A percentile compares a stretch with the other conserved stretches of the same genome.
Evolutionary conservation across 2,888 invertebrate genomes (phyloP).

Genomic region (Marronus borbonicus): DNA sequence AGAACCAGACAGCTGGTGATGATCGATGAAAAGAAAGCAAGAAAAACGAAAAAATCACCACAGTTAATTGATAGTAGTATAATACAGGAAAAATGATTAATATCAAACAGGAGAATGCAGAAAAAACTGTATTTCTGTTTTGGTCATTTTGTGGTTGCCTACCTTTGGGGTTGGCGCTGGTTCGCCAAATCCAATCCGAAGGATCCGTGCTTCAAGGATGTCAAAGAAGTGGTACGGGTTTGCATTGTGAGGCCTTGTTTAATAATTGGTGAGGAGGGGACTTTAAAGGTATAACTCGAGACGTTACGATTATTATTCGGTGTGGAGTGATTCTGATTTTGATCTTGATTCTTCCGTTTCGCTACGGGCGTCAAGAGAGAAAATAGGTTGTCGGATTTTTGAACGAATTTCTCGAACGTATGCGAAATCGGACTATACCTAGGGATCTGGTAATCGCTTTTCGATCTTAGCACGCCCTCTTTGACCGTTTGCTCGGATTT

Average conservation of each 20-base stretch:
- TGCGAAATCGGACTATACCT: conserved; percentile 54
- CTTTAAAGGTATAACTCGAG: conserved; percentile 60
- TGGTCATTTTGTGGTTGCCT: conserved; percentile 27
- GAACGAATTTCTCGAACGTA: conserved; percentile 60
- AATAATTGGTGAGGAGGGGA: conserved; percentile 61
- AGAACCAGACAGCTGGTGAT: not conserved
- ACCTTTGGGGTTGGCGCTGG: conserved; percentile 33
- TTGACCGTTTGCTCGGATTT: conserved; percentile 15
- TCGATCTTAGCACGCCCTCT: conserved; percentile 65
- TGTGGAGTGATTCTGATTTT: conserved; percentile 59
- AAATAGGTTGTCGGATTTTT: conserved; percentile 70
- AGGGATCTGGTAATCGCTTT: conserved; percentile 68
- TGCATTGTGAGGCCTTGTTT: conserved; percentile 61
- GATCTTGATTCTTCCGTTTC: conserved; percentile 65
- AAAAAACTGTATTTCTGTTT: conserved; percentile 24
- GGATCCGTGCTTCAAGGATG: conserved; percentile 63
- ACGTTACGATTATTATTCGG: conserved; percentile 56
- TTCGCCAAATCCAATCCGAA: conserved; percentile 37
- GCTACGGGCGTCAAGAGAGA: conserved; percentile 76
- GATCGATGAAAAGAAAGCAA: conserved; percentile 12
- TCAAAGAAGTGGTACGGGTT: conserved; percentile 64
- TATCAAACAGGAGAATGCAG: conserved; percentile 22
- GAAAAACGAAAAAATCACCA: conserved; percentile 25
- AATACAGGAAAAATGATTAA: conserved; percentile 3
- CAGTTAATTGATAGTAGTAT: conserved; percentile 22